Base-by-base conservation (phyloP, 2,797 vertebrate species). In the Botia kubotai region DNA sequence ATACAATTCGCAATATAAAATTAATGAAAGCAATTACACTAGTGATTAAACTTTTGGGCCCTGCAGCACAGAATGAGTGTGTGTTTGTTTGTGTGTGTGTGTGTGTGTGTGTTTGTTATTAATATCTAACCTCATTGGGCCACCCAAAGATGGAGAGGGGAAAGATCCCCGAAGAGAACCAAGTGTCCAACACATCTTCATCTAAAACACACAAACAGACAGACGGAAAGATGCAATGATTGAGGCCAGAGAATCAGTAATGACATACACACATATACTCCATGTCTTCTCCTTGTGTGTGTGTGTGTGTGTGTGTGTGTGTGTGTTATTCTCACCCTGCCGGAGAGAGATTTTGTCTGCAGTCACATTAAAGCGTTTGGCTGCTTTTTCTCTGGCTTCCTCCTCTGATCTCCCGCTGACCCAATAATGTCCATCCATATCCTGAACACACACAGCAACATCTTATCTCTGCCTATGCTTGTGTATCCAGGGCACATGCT, bases 101-200 rank as follows among this genome's bases (percentile, higher is more conserved):
- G 29, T 58, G 17, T 23, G 48, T 33, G 26, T 48, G 16, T 29
- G 48, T 16, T 26, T 1, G 70, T 23, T 16, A 16, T 71, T 53
- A 53, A 72, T 55, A 55, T 72, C 82, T 83, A 80, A 96, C 95
- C 93, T 95, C 92, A 82, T 93, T 94, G 83, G 97, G 97, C 97
- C 97, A 98, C 4, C 96, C 97, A 3, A 98, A 94, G 87, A 97
- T 97, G 74, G 97, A 97, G 86, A 98, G 96, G 14, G 97, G 97
- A 87, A 97, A 97, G 84, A 97, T 93, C 60, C 96, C 96, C 3
- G 97, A 98, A 0, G 97, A 97, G 90, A 97, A 98, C 97, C 97
- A 98, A 23, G 97, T 98, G 85, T 98, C 97, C 87, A 98, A 87
- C 21, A 97, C 96, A 16, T 98, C 97, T 67, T 96, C 96, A 72